Evolutionary conservation across 2,113 vertebrate species (phyloP).

Genomic region (Menidia beryllina): DNA sequence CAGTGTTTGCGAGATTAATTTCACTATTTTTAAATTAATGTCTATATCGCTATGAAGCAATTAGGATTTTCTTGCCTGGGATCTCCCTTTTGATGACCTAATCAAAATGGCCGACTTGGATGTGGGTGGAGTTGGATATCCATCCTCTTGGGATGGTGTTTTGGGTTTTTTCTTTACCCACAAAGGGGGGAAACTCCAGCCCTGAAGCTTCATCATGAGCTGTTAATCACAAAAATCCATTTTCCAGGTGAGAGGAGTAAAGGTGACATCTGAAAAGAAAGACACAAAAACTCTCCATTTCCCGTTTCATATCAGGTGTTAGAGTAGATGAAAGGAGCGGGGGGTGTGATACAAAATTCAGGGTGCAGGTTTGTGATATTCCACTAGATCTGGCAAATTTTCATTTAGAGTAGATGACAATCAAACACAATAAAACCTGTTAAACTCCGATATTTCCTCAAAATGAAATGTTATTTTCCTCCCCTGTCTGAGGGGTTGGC

Average conservation of each 20-base stretch:
- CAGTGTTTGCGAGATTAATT: too few species aligned
- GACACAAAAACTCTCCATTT: constrained; percentile 8
- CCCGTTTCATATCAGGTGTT: constrained; percentile 46
- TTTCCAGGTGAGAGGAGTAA: constrained; percentile 34
- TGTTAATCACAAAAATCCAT: constrained; percentile 48
- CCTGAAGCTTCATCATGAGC: constrained; percentile 18
- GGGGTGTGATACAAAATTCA: constrained; percentile 10
- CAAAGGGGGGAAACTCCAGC: constrained; percentile 16
- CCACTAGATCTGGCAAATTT: constrained; percentile 32
- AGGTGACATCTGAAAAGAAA: constrained; percentile 50
- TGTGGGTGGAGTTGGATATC: too few species aligned
- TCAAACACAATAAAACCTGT: constrained; percentile 59
- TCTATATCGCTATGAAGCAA: too few species aligned
- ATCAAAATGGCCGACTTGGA: too few species aligned
- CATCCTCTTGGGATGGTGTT: constrained; percentile 70
- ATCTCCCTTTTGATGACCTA: too few species aligned
- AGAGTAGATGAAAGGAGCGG: constrained; percentile 44
- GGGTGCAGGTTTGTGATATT: constrained; percentile 25
- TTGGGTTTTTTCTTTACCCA: constrained; percentile 34
- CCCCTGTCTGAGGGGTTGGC: constrained; percentile 40
- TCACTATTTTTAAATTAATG: too few species aligned
- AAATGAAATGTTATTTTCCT: constrained; percentile 55
- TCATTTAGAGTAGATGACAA: constrained; percentile 65
- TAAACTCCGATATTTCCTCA: constrained; percentile 52
- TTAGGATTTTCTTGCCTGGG: too few species aligned